Base-by-base conservation (phyloP, 2,888 invertebrate genomes). In the Parthenolecanium corni region DNA sequence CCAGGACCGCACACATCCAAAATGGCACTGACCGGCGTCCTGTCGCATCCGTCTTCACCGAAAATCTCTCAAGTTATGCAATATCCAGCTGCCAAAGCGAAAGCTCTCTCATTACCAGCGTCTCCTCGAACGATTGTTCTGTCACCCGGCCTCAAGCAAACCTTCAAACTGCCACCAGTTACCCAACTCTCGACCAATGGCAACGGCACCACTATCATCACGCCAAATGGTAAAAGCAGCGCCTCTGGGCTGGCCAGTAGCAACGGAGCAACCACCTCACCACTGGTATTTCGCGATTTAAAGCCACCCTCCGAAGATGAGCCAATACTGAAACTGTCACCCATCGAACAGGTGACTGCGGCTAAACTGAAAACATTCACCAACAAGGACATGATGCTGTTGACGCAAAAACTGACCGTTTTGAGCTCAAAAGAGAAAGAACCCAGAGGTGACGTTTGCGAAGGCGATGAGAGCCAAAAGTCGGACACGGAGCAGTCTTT, bases 371-470 rank as follows among this genome's bases (percentile, higher is more conserved):
- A 53, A 36, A 21, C 53, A n/a, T 63, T 57, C 57, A 47, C 40
- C 23, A 57, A 67, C 64, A 65, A 66, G 51, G 66, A 65, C 23
- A 46, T 64, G 16, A 23, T 54, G 38, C 64, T 64, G 2, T 51
- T 62, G 53, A 44, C 65, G 36, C 65, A 66, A 16, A 67, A 67
- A 47, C 20, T 58, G 5, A 44, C 63, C 14, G 64, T 57, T 16
- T 64, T 66, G 6, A 63, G 36, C 57, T 18, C 56, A 12, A 46
- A 52, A 36, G 66, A 65, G 74, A 72, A 12, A 71, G 66, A 65
- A 49, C 66, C 62, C 75, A 67, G 79, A 78, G 68, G 73, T 75
- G 16, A 74, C 72, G 69, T 70, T 75, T 14, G 76, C 78, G 40
- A 81, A 80, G 47, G 76, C 77, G 61, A 68, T 38, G 62, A 65